Conservation (phyloP, 2,888 invertebrate genomes). For the Allacma fusca region DNA sequence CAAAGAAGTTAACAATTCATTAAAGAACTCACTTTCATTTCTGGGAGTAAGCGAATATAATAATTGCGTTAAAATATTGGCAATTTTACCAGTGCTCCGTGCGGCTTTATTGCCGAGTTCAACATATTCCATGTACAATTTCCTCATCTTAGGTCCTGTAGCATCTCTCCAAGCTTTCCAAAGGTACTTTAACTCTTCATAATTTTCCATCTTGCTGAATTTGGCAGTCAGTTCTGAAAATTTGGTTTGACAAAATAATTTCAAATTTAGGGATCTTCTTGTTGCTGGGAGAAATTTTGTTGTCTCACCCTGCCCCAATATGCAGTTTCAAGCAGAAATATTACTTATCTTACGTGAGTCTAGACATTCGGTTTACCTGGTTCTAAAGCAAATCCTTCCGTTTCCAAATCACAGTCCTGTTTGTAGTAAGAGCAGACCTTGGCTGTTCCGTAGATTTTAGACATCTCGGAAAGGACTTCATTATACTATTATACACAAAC, state of each 20-base stretch:
- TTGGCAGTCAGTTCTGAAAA: constrained; percentile 70
- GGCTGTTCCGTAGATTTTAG: constrained; percentile 77
- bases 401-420: constrained; percentile 64
- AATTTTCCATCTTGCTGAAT: constrained; percentile 78
- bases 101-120: constrained; percentile 83
- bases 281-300: too few relatives aligned
- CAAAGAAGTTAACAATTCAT: too few relatives aligned
- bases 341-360: too few relatives aligned
- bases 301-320: too few relatives aligned
- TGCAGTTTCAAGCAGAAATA: too few relatives aligned
- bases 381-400: constrained; percentile 68
- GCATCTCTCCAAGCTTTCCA: constrained; percentile 85
- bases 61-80: too few relatives aligned
- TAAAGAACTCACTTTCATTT: too few relatives aligned
- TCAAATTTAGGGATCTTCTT: background rate
- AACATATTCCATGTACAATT: constrained; percentile 80
- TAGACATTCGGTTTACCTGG: constrained; percentile 63
- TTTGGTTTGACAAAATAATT: too few relatives aligned
- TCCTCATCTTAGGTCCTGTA: constrained; percentile 78
- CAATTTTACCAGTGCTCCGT: constrained; percentile 74
- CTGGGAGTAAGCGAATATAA: too few relatives aligned
- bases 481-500: constrained; percentile 60
- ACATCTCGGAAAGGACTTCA: constrained; percentile 72
- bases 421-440: constrained; percentile 72
- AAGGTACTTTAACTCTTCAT: constrained; percentile 76